phyloP scores from a whole-genome alignment of 2,113 vertebrate genomes.

The Deroptyus accipitrinus region DNA sequence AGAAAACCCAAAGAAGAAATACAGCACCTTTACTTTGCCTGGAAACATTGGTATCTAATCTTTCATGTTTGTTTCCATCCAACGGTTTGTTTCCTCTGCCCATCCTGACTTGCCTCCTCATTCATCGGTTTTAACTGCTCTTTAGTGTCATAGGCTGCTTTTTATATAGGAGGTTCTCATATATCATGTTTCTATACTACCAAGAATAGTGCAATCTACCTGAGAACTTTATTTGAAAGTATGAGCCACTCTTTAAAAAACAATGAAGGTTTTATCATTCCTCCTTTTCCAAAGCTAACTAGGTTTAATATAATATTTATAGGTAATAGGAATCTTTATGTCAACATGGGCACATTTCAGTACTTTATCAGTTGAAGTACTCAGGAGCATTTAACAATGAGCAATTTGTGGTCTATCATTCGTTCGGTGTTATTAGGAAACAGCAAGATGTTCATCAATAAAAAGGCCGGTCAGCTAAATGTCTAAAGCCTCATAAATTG shows the following conservation, averaged over 20 bases:
- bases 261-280: neutral
- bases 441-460: constrained; percentile 31
- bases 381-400: neutral
- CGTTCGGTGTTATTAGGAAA: constrained; percentile 26
- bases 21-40: neutral
- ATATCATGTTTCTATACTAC: neutral
- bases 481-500: constrained; percentile 42
- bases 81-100: neutral
- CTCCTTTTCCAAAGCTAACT: neutral
- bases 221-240: neutral
- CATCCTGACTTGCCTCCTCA: neutral
- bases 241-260: neutral
- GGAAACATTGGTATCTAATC: neutral
- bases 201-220: neutral
- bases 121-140: neutral
- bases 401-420: neutral
- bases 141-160: neutral
- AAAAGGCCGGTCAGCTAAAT: neutral
- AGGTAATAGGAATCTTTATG: neutral
- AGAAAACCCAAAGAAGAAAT: neutral
- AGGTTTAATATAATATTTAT: neutral
- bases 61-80: neutral
- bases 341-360: neutral
- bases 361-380: neutral
- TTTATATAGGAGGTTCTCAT: neutral